Base-by-base conservation (phyloP, 2,797 vertebrate genomes). In the Phaenicophaeus curvirostris region DNA sequence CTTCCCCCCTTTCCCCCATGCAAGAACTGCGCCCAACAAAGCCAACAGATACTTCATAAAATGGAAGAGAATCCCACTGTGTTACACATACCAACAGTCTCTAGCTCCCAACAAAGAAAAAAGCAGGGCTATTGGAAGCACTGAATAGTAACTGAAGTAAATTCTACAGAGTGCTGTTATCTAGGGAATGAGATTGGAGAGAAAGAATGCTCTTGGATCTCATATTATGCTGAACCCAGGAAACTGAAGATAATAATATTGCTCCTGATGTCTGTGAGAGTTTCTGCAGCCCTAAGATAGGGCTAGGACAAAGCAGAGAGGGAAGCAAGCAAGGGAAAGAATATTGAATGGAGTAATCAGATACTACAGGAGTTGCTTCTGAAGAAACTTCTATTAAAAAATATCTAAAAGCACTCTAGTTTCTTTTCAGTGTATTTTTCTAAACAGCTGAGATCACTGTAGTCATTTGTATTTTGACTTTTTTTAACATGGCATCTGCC, bases 121-220 rank as follows among this genome's bases (percentile, higher is more conserved):
- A 80, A 62, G 7, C 18, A 54, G 50, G 15, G 21, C 1, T 6
- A 87, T 84, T 77, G 67, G 59, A 88, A 84, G 28, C 59, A 73
- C 33, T 63, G 58, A 68, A 69, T 44, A 75, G 46, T 55, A 92
- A 81, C 62, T 59, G 73, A 91, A 74, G 46, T 58, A 37, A 75
- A 88, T 81, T 90, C 35, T 78, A 39, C 10, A 6, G 33, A 37
- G 8, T 0, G 1, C 28, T 63, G 21, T 89, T 94, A 89, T 92
- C 85, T 81, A 46, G 21, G 15, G 42, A 88, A 66, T 66, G 67
- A 39, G 58, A 94, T 58, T 53, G n/a, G n/a, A 89, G 54, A 89
- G 57, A 62, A 92, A 94, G 51, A 62, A 86, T 85, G 79, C 76
- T 78, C 35, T 91, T 81, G 72, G 33, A 73, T 79, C 94, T 76